phyloP scores from a whole-genome alignment of 2,797 vertebrate genomes.

The Phalloptychus januarius region DNA sequence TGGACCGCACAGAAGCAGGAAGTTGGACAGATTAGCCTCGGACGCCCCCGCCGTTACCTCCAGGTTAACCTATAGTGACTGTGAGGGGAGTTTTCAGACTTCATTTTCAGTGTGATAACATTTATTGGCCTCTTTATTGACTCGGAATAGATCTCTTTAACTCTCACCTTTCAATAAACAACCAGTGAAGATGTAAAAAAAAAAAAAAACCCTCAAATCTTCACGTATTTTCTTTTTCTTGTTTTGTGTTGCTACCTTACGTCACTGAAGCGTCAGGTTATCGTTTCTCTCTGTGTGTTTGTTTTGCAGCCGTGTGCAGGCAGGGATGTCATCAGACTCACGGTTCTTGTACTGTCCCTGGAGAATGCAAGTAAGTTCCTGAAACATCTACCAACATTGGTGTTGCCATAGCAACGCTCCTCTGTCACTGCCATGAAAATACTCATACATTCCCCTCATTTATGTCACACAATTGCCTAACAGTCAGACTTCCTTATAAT shows the following conservation, averaged over 20 bases:
- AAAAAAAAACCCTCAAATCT: neutral
- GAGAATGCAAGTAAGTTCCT: slow-evolving; percentile 82
- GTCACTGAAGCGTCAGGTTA: neutral
- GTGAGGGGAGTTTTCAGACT: slow-evolving; percentile 8
- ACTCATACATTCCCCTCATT: neutral
- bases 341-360: slow-evolving; percentile 78
- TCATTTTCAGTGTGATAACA: neutral
- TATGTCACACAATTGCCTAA: neutral
- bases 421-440: neutral
- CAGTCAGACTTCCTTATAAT: neutral
- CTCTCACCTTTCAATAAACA: neutral
- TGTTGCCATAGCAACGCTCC: neutral
- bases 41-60: slow-evolving; percentile 46
- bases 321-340: slow-evolving; percentile 82
- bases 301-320: slow-evolving; percentile 79
- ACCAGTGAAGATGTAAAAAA: neutral
- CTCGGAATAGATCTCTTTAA: neutral
- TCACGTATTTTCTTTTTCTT: neutral
- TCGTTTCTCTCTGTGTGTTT: slow-evolving; percentile 27
- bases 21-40: slow-evolving; percentile 43
- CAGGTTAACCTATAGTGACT: slow-evolving; percentile 33
- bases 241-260: neutral
- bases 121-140: neutral
- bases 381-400: neutral
- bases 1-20: slow-evolving; percentile 66